Evolutionary conservation across 1,140 invertebrate genomes (phyloP).

Genomic region (Cryptotermes secundus): DNA sequence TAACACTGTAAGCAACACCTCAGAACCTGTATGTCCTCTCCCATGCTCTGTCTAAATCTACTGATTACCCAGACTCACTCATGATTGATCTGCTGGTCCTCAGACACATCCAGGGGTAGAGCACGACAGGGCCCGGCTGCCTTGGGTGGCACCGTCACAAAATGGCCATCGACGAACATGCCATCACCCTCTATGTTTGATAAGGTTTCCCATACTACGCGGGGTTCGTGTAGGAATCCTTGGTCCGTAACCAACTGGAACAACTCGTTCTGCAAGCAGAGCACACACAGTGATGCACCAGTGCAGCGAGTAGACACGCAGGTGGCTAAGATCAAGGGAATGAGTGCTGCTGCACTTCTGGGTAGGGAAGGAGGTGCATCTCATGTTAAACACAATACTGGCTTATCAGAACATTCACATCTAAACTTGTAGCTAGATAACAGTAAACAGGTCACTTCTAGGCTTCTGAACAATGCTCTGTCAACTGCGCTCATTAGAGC

Average conservation of each 20-base stretch:
- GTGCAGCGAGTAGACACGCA: background rate
- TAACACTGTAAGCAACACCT: too few relatives aligned
- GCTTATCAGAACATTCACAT: too few relatives aligned
- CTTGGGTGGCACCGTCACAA: conserved; percentile 22
- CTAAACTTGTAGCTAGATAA: too few relatives aligned
- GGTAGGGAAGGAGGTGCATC: too few relatives aligned
- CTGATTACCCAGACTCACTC: conserved; percentile 17
- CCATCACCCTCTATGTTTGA: conserved; percentile 60
- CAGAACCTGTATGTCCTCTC: too few relatives aligned
- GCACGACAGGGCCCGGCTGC: background rate
- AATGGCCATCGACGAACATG: conserved; percentile 52
- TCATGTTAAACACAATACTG: too few relatives aligned
- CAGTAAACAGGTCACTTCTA: too few relatives aligned
- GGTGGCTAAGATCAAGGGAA: too few relatives aligned
- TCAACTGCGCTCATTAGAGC: too few relatives aligned
- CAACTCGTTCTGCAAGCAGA: conserved; percentile 52
- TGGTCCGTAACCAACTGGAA: conserved; percentile 62
- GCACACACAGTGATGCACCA: background rate
- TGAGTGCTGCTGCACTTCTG: too few relatives aligned
- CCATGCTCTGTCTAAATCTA: too few relatives aligned
- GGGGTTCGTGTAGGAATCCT: conserved; percentile 57
- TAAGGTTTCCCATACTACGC: conserved; percentile 63
- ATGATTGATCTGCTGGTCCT: conserved; percentile 24
- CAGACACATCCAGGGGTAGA: background rate
- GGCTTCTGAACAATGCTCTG: too few relatives aligned